Conservation (phyloP, 2,888 invertebrate species). For the Neria commutata region DNA sequence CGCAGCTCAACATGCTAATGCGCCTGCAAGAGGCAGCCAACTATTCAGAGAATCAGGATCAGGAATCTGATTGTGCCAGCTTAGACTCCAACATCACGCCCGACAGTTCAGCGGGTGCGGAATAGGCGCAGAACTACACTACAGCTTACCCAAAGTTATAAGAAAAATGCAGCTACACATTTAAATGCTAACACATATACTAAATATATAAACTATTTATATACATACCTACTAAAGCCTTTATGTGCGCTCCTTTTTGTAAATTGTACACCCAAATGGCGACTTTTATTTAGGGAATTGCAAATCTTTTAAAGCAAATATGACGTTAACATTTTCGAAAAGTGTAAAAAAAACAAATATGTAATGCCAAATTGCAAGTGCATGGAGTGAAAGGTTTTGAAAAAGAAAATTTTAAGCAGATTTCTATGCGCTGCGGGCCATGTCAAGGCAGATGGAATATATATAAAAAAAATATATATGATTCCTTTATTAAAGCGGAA, state of each 20-base stretch:
- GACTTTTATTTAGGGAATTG: conserved; percentile 39
- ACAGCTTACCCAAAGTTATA: conserved; percentile 20
- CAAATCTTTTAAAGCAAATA: not conserved
- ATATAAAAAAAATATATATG: too few species aligned
- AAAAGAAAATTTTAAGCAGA: conserved; percentile 27
- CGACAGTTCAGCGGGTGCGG: conserved; percentile 67
- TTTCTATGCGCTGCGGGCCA: too few species aligned
- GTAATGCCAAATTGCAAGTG: conserved; percentile 42
- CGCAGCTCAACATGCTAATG: conserved; percentile 92
- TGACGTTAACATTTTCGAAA: not conserved
- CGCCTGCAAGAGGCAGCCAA: conserved; percentile 94
- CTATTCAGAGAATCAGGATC: conserved; percentile 88
- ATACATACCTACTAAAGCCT: conserved; percentile 21
- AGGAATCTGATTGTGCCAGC: conserved; percentile 88
- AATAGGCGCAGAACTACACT: conserved; percentile 38
- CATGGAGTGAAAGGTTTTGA: conserved; percentile 18
- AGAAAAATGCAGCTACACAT: conserved; percentile 12
- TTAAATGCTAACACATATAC: conserved; percentile 25
- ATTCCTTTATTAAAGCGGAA: too few species aligned
- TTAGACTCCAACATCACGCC: conserved; percentile 79
- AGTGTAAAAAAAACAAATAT: not conserved
- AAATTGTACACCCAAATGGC: conserved; percentile 26
- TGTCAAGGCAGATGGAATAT: too few species aligned
- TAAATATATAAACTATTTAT: conserved; percentile 26
- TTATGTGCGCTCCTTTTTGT: conserved; percentile 28